phyloP scores from a whole-genome alignment of 2,888 invertebrate species.

The Globia sparganii region DNA sequence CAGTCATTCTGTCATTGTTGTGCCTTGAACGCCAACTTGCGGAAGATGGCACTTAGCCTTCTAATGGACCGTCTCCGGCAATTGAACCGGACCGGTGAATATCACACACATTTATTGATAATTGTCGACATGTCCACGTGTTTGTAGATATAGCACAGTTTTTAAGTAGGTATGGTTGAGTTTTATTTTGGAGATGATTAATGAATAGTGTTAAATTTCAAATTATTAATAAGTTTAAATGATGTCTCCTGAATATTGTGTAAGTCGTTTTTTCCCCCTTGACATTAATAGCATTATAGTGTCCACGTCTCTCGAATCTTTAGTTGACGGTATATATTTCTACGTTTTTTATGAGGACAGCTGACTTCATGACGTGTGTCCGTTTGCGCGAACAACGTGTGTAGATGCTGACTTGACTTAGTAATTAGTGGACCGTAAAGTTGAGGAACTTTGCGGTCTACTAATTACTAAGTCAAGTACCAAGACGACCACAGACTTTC shows the following conservation, averaged over 20 bases:
- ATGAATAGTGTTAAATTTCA: neutral
- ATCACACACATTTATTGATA: constrained; percentile 32
- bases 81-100: constrained; percentile 67
- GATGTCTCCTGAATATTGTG: neutral
- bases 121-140: neutral
- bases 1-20: constrained; percentile 9
- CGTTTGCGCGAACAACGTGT: too few species aligned
- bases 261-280: neutral
- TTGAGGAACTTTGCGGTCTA: constrained; percentile 70
- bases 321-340: constrained; percentile 58
- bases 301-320: constrained; percentile 52
- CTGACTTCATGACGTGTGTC: too few species aligned
- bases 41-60: constrained; percentile 76
- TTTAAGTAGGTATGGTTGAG: constrained; percentile 1
- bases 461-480: constrained; percentile 62
- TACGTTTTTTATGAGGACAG: constrained; percentile 62
- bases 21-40: constrained; percentile 48
- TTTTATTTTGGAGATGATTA: constrained; percentile 5
- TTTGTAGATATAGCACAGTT: constrained; percentile 2
- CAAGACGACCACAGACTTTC: constrained; percentile 54
- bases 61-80: constrained; percentile 80
- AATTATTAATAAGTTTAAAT: neutral
- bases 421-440: too few species aligned
- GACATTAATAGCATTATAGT: constrained; percentile 6
- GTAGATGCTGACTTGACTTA: too few species aligned